phyloP scores from a whole-genome alignment of 2,797 vertebrate genomes.

The Rachycentron canadum region DNA sequence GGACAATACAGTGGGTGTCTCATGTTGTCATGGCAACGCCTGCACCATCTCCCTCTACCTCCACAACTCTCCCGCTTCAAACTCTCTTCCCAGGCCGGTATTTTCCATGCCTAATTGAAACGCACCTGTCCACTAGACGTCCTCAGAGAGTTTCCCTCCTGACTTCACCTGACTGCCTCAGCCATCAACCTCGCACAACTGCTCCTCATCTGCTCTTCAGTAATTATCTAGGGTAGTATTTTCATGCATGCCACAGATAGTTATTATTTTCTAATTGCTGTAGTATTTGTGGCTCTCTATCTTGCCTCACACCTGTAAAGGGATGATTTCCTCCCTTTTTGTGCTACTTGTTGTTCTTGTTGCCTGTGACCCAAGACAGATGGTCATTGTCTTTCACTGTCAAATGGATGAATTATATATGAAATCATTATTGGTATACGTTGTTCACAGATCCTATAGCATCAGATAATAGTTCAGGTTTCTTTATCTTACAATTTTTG shows the following conservation, averaged over 20 bases:
- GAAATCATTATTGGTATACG: constrained; percentile 44
- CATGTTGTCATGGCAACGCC: constrained; percentile 52
- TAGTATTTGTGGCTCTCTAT: constrained; percentile 4
- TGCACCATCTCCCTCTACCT: constrained; percentile 4
- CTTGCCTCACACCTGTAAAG: neutral
- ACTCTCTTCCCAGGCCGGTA: constrained; percentile 6
- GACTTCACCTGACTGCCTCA: constrained; percentile 36
- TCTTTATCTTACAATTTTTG: constrained; percentile 28
- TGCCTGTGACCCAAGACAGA: no score
- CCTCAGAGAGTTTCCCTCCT: constrained; percentile 12
- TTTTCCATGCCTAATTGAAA: constrained; percentile 22
- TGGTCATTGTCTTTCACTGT: constrained; percentile 42
- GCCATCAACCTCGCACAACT: constrained; percentile 18
- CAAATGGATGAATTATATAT: constrained; percentile 54
- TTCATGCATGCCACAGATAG: constrained; percentile 20
- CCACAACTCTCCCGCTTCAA: neutral
- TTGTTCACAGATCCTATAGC: constrained; percentile 20
- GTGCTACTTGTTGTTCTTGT: neutral
- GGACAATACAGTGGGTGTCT: constrained; percentile 46
- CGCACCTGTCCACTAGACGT: constrained; percentile 38
- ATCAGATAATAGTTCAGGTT: constrained; percentile 27
- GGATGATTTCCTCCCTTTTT: constrained; percentile 5
- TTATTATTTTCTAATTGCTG: neutral
- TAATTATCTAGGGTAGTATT: constrained; percentile 1
- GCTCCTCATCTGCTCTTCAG: constrained; percentile 32